phyloP scores from a whole-genome alignment of 2,113 vertebrate species.

The Carlito syrichta region DNA sequence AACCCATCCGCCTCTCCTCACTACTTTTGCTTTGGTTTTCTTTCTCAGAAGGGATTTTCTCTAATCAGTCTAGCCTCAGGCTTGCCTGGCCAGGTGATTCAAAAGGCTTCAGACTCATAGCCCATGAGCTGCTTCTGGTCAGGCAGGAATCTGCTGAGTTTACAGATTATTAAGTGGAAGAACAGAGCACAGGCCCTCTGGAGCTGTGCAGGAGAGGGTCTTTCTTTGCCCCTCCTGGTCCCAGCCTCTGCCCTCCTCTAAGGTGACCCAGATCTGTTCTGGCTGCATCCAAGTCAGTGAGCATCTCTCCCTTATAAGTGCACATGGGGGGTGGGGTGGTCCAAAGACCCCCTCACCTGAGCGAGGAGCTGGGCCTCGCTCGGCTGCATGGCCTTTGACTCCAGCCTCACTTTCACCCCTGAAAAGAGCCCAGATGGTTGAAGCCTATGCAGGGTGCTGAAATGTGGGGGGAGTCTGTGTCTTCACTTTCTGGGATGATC shows the following conservation, averaged over 20 bases:
- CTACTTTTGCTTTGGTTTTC: not conserved
- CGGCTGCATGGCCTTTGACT: fast-evolving
- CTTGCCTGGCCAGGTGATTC: fast-evolving
- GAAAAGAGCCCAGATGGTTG: too few species aligned
- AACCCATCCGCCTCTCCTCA: too few species aligned
- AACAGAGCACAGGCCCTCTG: not conserved
- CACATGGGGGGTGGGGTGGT: too few species aligned
- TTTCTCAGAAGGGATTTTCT: not conserved
- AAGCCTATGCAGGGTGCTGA: fast-evolving
- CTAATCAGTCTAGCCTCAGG: fast-evolving
- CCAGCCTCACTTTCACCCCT: not conserved
- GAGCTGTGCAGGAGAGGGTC: not conserved
- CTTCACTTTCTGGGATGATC: fast-evolving
- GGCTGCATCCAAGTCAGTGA: too few species aligned
- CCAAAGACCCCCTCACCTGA: too few species aligned
- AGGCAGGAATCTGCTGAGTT: fast-evolving
- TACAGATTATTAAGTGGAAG: fast-evolving
- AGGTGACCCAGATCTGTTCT: fast-evolving
- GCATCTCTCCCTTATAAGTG: too few species aligned
- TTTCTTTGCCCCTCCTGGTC: fast-evolving
- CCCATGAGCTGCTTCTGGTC: fast-evolving
- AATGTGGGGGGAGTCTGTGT: fast-evolving
- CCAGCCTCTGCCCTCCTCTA: fast-evolving
- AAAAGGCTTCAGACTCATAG: fast-evolving
- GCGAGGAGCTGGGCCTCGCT: fast-evolving